Conservation (phyloP, 2,888 invertebrate species). For the Caenorhabditis macrosperma region DNA sequence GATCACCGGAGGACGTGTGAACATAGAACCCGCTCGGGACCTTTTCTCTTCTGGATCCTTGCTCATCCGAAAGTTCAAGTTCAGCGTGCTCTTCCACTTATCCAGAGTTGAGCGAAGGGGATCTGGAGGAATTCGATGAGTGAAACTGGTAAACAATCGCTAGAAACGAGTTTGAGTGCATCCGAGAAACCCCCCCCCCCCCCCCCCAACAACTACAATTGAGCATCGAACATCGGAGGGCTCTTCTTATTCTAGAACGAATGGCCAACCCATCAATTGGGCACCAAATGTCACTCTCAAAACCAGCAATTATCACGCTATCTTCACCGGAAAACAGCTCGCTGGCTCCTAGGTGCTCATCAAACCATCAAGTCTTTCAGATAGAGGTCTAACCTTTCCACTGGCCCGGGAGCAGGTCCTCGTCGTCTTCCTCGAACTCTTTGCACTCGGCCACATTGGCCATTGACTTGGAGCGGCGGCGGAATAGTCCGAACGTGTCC, state of each 20-base stretch:
- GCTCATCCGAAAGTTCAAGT: constrained; percentile 1
- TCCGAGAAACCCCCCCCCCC: too few relatives aligned
- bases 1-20: constrained; percentile 1
- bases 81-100: constrained; percentile 34
- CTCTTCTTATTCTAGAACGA: too few relatives aligned
- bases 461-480: not conserved
- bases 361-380: too few relatives aligned
- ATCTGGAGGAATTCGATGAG: constrained; percentile 1
- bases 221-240: too few relatives aligned
- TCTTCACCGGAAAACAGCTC: too few relatives aligned
- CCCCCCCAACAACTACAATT: too few relatives aligned
- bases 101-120: constrained; percentile 1
- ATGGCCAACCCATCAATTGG: too few relatives aligned
- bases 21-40: constrained; percentile 19
- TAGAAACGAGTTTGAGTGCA: not conserved
- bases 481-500: not conserved
- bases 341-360: too few relatives aligned
- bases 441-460: not conserved
- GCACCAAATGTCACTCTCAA: too few relatives aligned
- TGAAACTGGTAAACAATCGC: not conserved
- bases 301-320: too few relatives aligned
- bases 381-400: not conserved
- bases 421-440: not conserved
- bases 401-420: not conserved
- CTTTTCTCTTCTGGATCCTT: not conserved